Conservation (phyloP, 2,113 vertebrate genomes). For the Corydoras sp. region DNA sequence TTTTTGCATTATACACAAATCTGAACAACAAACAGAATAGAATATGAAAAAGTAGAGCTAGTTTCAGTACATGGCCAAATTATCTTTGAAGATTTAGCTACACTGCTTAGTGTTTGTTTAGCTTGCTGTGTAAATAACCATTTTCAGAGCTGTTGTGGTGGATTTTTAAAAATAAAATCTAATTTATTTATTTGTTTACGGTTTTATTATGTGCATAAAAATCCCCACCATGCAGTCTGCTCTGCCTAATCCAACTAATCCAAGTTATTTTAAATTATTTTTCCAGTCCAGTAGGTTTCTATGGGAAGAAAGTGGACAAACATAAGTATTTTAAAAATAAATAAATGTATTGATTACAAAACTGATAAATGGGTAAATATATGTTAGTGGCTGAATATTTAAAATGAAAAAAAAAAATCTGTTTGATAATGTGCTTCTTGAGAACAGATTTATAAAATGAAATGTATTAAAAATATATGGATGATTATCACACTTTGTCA, state of each 20-base stretch:
- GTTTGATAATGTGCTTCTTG: too few relatives aligned
- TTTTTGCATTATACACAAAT: conserved; percentile 38
- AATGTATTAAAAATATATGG: too few relatives aligned
- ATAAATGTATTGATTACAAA: too few relatives aligned
- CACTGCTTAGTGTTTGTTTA: background rate
- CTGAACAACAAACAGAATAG: conserved; percentile 11
- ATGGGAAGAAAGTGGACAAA: too few relatives aligned
- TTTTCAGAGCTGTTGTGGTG: background rate
- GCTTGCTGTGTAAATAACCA: background rate
- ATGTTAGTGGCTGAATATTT: too few relatives aligned
- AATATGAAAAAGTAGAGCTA: conserved; percentile 21
- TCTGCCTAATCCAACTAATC: background rate
- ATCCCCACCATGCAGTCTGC: background rate
- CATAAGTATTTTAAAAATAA: too few relatives aligned
- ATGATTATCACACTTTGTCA: too few relatives aligned
- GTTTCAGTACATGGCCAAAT: conserved; percentile 51
- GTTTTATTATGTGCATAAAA: background rate
- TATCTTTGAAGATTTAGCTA: conserved; percentile 41
- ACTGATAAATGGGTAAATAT: too few relatives aligned
- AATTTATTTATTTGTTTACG: background rate
- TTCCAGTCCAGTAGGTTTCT: too few relatives aligned
- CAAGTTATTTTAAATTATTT: too few relatives aligned
- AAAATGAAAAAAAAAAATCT: background rate
- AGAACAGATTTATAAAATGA: too few relatives aligned
- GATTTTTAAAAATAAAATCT: background rate